phyloP scores from a whole-genome alignment of 30 jellyfish, hydroid and myxozoan species.

The Chrysaora quinquecirrha region DNA sequence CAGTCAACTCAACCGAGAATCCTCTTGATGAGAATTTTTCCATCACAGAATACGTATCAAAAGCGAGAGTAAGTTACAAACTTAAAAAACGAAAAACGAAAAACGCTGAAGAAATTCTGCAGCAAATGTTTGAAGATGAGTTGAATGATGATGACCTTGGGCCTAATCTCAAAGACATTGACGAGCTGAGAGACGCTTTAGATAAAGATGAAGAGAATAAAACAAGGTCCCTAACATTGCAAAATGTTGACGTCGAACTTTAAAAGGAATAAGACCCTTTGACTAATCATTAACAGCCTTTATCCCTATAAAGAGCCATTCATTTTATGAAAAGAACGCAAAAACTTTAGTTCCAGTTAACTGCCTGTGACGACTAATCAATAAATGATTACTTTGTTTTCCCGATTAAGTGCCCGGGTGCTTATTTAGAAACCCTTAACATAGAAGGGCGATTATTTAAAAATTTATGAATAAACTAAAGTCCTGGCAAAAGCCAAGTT shows the following conservation, averaged over 20 bases:
- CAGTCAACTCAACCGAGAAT: conserved; percentile 21
- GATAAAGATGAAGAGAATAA: conserved; percentile 40
- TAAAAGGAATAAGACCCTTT: too few relatives aligned
- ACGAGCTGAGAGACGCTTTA: conserved; percentile 80
- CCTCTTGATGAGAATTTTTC: conserved; percentile 81
- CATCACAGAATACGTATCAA: conserved; percentile 57
- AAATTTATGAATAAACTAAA: too few relatives aligned
- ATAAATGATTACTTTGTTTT: too few relatives aligned
- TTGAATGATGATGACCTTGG: conserved; percentile 93
- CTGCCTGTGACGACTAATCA: too few relatives aligned
- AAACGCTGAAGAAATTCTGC: conserved; percentile 93
- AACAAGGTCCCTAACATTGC: conserved; percentile 63
- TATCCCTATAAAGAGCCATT: too few relatives aligned
- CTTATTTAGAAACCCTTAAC: too few relatives aligned
- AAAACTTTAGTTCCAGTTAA: too few relatives aligned
- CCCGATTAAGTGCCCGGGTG: too few relatives aligned
- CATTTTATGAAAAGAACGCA: too few relatives aligned
- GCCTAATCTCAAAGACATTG: conserved; percentile 72
- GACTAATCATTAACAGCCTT: too few relatives aligned
- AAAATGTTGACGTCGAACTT: conserved; percentile 57
- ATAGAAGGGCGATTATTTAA: too few relatives aligned
- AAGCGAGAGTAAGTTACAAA: conserved; percentile 79
- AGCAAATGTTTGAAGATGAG: conserved; percentile 98
- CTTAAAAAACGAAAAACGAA: conserved; percentile 79
- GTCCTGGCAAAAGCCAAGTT: too few relatives aligned